Percentiles rank a stretch among this genome's conserved stretches.
phyloP scores from a whole-genome alignment of 2,113 vertebrate species.

The Xiphophorus couchianus region DNA sequence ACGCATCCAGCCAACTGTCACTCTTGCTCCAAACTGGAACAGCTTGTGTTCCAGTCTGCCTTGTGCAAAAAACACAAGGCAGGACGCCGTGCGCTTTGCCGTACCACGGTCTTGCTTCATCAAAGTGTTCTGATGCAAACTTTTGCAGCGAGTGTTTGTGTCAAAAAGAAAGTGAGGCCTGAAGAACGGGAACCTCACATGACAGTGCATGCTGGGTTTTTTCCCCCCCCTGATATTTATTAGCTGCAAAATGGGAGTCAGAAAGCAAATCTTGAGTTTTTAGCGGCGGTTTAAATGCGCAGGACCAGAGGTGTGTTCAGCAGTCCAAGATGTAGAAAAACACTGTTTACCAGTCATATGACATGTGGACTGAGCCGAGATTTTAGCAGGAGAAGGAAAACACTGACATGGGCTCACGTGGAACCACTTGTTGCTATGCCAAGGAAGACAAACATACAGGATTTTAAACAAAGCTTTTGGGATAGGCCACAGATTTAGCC shows the following conservation, averaged over 20 bases:
- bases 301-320: conserved; percentile 7
- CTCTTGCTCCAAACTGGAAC: not conserved
- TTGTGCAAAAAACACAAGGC: conserved; percentile 47
- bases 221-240: not conserved
- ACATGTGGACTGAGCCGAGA: conserved; percentile 33
- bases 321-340: conserved; percentile 33
- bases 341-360: conserved; percentile 45
- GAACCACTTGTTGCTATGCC: conserved; percentile 15
- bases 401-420: conserved; percentile 31
- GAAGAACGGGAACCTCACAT: not conserved
- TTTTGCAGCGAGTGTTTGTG: conserved; percentile 15
- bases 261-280: not conserved
- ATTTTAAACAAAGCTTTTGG: not conserved
- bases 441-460: conserved; percentile 4
- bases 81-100: conserved; percentile 18
- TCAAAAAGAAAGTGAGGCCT: not conserved
- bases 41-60: conserved; percentile 13
- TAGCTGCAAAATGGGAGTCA: not conserved
- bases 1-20: not conserved
- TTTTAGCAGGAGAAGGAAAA: conserved; percentile 35
- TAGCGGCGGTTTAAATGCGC: conserved; percentile 16
- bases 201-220: not conserved
- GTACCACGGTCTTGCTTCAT: conserved; percentile 49
- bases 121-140: conserved; percentile 44
- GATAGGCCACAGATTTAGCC: not conserved